Conservation (phyloP, 2,888 invertebrate species). For the Mythimna vitellina region DNA sequence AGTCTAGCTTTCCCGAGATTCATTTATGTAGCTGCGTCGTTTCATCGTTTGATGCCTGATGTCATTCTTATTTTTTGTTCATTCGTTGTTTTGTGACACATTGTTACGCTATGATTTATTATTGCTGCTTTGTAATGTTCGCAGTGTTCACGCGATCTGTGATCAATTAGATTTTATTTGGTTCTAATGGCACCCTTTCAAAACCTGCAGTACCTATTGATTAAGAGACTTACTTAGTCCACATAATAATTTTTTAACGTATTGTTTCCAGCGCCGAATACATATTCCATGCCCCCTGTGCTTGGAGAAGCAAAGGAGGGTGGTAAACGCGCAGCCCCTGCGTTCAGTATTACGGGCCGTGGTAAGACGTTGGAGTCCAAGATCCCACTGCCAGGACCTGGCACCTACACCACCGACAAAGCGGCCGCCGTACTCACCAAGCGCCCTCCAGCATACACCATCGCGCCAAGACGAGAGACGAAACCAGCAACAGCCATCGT, state of each 20-base stretch:
- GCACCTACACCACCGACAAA: constrained; percentile 92
- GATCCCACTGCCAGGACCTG: constrained; percentile 94
- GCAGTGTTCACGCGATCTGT: constrained; percentile 10
- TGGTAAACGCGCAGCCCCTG: constrained; percentile 93
- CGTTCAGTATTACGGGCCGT: constrained; percentile 96
- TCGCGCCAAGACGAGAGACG: constrained; percentile 91
- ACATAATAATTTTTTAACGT: constrained; percentile 19
- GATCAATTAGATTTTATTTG: not conserved
- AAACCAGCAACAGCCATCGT: constrained; percentile 81
- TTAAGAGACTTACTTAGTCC: not conserved
- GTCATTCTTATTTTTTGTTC: constrained; percentile 52
- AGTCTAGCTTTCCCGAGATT: constrained; percentile 29
- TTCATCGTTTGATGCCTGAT: constrained; percentile 42
- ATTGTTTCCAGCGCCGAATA: constrained; percentile 94
- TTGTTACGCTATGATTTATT: constrained; percentile 49
- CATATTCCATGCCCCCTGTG: constrained; percentile 96
- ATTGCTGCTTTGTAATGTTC: constrained; percentile 35
- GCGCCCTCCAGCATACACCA: constrained; percentile 95
- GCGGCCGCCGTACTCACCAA: constrained; percentile 82
- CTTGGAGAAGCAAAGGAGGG: constrained; percentile 91
- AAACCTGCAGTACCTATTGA: constrained; percentile 5
- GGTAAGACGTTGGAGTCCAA: constrained; percentile 91
- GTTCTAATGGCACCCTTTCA: constrained; percentile 1
- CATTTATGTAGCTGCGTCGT: constrained; percentile 16
- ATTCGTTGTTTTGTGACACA: constrained; percentile 50